Percentiles rank a stretch among this genome's conserved stretches.
Conservation (phyloP, 2,797 vertebrate species). For the Tamandua tetradactyla region DNA sequence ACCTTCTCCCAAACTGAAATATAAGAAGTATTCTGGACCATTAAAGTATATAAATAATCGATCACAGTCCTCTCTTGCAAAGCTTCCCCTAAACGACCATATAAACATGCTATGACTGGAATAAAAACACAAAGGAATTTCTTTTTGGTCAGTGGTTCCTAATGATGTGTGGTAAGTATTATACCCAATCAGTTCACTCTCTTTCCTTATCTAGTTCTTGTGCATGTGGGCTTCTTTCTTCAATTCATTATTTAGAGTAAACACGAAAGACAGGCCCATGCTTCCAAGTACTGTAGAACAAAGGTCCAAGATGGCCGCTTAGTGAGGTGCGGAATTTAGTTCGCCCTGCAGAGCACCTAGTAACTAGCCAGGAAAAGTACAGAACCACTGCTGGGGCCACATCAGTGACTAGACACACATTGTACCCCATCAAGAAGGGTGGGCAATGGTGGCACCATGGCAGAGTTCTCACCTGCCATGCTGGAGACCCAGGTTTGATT, state of each 20-base stretch:
- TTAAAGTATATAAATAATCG: conserved; percentile 58
- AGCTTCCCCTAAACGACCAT: conserved; percentile 39
- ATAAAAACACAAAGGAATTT: conserved; percentile 55
- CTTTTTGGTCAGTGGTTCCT: conserved; percentile 20
- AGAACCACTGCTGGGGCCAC: too few species aligned
- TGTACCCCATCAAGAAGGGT: too few species aligned
- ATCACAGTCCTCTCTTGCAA: background rate
- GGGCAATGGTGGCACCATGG: too few species aligned
- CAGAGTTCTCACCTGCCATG: too few species aligned
- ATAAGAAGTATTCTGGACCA: conserved; percentile 1
- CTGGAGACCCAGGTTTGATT: too few species aligned
- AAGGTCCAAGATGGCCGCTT: too few species aligned
- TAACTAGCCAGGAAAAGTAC: too few species aligned
- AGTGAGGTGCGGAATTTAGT: too few species aligned
- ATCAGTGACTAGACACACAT: too few species aligned
- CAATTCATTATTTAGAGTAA: background rate
- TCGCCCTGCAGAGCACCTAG: too few species aligned
- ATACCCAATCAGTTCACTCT: conserved; percentile 25
- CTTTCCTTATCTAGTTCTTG: background rate
- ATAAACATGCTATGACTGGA: conserved; percentile 24
- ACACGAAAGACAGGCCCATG: background rate
- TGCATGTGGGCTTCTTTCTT: background rate
- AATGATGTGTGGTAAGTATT: conserved; percentile 13
- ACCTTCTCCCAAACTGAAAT: conserved; percentile 26
- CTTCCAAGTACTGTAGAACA: conserved; percentile 42